Evolutionary conservation across 2,888 invertebrate species (phyloP).

Genomic region (Amphipoea oculea): DNA sequence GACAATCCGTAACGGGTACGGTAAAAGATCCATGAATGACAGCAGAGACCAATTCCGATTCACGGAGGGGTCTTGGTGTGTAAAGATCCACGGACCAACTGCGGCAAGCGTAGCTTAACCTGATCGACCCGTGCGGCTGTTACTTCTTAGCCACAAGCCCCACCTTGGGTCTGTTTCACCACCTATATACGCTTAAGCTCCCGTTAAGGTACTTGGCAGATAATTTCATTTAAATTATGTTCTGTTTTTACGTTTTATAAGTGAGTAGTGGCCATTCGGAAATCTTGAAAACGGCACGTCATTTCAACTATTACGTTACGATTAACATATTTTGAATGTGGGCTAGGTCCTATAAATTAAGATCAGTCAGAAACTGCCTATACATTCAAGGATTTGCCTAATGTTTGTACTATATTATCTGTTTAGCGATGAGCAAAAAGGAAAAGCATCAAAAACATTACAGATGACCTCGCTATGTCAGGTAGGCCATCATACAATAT

Average conservation of each 20-base stretch:
- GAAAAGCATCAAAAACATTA: constrained; percentile 31
- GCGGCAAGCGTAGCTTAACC: no score
- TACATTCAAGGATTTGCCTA: not conserved
- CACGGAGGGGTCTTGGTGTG: no score
- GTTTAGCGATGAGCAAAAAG: constrained; percentile 20
- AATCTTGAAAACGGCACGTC: not conserved
- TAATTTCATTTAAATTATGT: not conserved
- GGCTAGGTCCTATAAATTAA: not conserved
- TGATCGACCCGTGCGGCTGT: no score
- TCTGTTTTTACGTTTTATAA: not conserved
- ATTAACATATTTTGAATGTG: not conserved
- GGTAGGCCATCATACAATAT: constrained; percentile 32
- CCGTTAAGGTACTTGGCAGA: not conserved
- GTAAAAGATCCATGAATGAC: no score
- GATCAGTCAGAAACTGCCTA: not conserved
- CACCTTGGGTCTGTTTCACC: no score
- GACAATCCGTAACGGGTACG: no score
- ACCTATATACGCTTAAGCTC: no score
- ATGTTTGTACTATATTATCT: not conserved
- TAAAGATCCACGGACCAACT: no score
- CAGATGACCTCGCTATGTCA: constrained; percentile 45
- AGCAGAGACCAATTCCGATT: no score
- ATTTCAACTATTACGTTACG: not conserved
- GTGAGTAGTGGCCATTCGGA: not conserved
- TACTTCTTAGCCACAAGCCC: no score